Evolutionary conservation across 2,113 vertebrate genomes (phyloP).

Genomic region (Oncorhynchus clarkii): DNA sequence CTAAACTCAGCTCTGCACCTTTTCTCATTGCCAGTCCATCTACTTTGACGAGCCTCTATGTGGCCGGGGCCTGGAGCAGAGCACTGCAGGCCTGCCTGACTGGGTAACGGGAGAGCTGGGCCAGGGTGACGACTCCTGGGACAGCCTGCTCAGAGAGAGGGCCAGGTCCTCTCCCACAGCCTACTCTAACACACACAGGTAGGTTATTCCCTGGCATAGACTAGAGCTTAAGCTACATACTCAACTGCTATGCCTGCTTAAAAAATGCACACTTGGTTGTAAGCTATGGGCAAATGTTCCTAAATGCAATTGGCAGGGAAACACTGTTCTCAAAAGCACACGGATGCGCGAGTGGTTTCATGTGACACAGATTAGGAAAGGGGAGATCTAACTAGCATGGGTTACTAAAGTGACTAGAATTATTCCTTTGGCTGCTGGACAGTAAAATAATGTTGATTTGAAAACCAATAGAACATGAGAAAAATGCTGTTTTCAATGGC

Average conservation of each 20-base stretch:
- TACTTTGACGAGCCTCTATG: slow-evolving; percentile 85
- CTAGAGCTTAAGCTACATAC: slow-evolving; percentile 32
- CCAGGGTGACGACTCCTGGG: slow-evolving; percentile 59
- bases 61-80: slow-evolving; percentile 38
- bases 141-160: slow-evolving; percentile 52
- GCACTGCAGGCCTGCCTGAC: slow-evolving; percentile 68
- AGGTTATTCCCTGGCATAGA: background rate
- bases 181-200: background rate
- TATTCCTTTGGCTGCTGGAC: too few relatives aligned
- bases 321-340: too few relatives aligned
- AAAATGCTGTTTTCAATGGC: too few relatives aligned
- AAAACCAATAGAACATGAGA: too few relatives aligned
- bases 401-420: too few relatives aligned
- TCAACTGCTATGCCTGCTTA: slow-evolving; percentile 14
- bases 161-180: slow-evolving; percentile 36
- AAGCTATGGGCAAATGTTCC: too few relatives aligned
- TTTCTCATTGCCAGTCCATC: slow-evolving; percentile 76
- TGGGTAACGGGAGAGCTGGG: slow-evolving; percentile 81
- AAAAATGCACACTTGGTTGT: too few relatives aligned
- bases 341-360: too few relatives aligned
- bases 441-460: too few relatives aligned
- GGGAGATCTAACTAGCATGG: too few relatives aligned
- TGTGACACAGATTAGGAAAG: too few relatives aligned
- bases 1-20: background rate
- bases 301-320: too few relatives aligned